Base-by-base conservation (phyloP, 2,797 vertebrate species). In the Sebastolobus altivelis region DNA sequence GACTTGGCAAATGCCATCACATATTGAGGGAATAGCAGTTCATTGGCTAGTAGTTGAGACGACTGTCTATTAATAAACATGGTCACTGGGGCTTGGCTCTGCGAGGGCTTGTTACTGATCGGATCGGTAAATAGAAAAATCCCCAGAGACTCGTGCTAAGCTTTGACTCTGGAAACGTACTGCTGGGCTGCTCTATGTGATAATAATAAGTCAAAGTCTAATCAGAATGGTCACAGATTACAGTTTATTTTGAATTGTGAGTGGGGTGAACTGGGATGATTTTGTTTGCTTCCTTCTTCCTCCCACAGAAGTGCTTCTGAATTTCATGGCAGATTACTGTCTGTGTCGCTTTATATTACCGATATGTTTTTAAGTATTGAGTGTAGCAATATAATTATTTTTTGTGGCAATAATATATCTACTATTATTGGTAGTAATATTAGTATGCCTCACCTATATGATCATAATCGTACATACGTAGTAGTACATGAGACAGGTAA, bases 41-140 rank as follows among this genome's bases (percentile, higher is more conserved):
- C 77, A 79, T 69, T 81, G 86, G 85, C 60, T 29, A 14, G 59
- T 74, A 76, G 80, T 74, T 66, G 56, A 81, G 74, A 84, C 9
- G 60, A 75, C 72, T 80, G 71, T 83, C 81, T 90, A 90, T 89
- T 90, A 79, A 83, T 91, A 90, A 92, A 58, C 84, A 63, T 65
- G 71, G 76, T 82, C 85, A 83, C 79, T 67, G 83, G 69, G 78
- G 81, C 75, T 85, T 55, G 83, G 75, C 83, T 83, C 78, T 61
- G 74, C 60, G 46, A 77, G 74, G 77, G 72, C 82, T 85, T 82
- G 72, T 79, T 76, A 70, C 63, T 61, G 87, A 89, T 89, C 82
- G 75, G 72, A 89, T 83, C 74, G 43, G 82, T 85, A 90, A 91
- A 92, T 83, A 77, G 54, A 86, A 82, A 87, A 82, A 85, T 83